phyloP scores from a whole-genome alignment of 2,113 vertebrate genomes.

The Spea bombifrons region DNA sequence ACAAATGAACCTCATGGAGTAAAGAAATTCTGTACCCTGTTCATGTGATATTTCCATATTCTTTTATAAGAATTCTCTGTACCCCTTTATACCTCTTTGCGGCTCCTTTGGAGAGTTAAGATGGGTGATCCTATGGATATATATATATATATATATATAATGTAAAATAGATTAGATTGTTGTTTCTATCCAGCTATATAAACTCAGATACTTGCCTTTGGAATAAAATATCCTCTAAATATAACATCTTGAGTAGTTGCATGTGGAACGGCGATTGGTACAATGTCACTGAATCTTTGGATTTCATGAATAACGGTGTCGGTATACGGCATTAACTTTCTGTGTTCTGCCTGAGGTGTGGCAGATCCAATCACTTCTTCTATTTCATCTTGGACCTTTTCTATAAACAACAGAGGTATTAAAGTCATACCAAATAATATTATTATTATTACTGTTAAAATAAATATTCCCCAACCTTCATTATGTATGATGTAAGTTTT shows the following conservation, averaged over 20 bases:
- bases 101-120: too few relatives aligned
- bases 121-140: not conserved
- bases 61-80: too few relatives aligned
- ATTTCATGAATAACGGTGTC: slow-evolving; percentile 61
- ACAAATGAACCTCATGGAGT: too few relatives aligned
- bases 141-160: too few relatives aligned
- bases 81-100: too few relatives aligned
- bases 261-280: slow-evolving; percentile 43
- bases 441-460: too few relatives aligned
- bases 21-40: too few relatives aligned
- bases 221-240: slow-evolving; percentile 19
- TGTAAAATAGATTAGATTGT: not conserved
- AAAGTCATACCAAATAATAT: not conserved
- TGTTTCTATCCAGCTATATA: too few relatives aligned
- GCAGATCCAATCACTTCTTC: not conserved
- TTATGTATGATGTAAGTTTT: too few relatives aligned
- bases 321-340: slow-evolving; percentile 63
- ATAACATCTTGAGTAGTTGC: slow-evolving; percentile 27
- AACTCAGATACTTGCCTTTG: not conserved
- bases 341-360: not conserved
- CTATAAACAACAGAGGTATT: not conserved
- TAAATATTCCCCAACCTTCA: too few relatives aligned
- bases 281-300: slow-evolving; percentile 2
- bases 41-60: too few relatives aligned
- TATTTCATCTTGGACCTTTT: slow-evolving; percentile 51